Evolutionary conservation across 2,797 vertebrate species (phyloP).

Genomic region (Graptemys geographica): DNA sequence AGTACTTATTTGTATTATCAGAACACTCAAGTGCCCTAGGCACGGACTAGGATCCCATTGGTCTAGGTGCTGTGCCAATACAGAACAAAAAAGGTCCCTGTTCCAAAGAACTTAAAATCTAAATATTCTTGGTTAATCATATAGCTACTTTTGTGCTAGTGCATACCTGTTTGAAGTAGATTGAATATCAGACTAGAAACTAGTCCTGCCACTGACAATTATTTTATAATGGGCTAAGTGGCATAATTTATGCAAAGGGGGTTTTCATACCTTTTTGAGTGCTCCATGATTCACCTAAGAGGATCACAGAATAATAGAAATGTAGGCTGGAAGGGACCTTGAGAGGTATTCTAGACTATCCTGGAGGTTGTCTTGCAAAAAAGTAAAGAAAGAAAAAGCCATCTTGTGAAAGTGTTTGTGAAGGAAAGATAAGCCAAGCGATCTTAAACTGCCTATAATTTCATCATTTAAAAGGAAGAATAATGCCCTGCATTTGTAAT

Average conservation of each 20-base stretch:
- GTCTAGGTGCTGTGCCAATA: background rate
- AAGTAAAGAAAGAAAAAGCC: background rate
- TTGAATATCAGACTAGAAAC: constrained; percentile 29
- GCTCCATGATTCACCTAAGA: background rate
- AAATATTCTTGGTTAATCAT: constrained; percentile 49
- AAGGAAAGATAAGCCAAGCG: background rate
- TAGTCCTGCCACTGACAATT: constrained; percentile 26
- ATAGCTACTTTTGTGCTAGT: constrained; percentile 51
- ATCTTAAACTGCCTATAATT: background rate
- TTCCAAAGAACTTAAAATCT: background rate
- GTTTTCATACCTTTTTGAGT: background rate
- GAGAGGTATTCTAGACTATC: background rate
- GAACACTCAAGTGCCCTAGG: background rate
- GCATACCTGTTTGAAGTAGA: background rate
- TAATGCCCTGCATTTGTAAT: background rate
- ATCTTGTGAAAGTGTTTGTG: background rate
- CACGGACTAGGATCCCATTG: background rate
- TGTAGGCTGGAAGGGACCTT: background rate
- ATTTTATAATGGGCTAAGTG: constrained; percentile 23
- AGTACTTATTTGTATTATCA: background rate
- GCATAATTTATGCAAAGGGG: constrained; percentile 18
- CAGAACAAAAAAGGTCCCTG: background rate
- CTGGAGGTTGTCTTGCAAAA: background rate
- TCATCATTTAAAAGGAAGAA: background rate
- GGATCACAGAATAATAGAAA: background rate